A percentile compares a stretch with the other conserved stretches of the same genome.
Evolutionary conservation across 1,140 invertebrate species (phyloP).

Genomic region (Hypothenemus hampei): DNA sequence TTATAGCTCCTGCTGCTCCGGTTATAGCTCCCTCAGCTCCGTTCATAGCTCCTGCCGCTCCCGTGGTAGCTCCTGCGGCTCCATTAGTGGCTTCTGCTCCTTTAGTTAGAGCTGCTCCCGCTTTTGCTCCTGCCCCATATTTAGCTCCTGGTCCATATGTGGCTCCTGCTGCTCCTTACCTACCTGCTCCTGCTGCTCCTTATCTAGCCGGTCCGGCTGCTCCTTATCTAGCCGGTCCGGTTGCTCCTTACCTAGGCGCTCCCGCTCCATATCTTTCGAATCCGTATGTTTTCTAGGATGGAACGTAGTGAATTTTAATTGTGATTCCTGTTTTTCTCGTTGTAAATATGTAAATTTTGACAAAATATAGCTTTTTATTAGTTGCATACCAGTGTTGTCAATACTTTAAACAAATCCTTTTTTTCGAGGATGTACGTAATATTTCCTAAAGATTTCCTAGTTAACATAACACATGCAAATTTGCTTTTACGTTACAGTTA

Average conservation of each 20-base stretch:
- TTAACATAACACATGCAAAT: no score
- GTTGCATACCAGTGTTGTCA: no score
- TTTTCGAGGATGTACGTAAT: no score
- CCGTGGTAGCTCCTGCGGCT: constrained; percentile 23
- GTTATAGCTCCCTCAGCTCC: constrained; percentile 34
- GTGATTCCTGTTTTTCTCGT: constrained; percentile 1
- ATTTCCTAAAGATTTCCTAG: no score
- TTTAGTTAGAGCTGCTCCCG: constrained; percentile 38
- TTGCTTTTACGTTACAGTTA: no score
- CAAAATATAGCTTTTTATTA: no score
- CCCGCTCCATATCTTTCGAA: constrained; percentile 35
- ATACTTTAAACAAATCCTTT: no score
- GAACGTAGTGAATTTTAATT: constrained; percentile 13
- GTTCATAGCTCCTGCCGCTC: constrained; percentile 35
- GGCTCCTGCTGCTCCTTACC: constrained; percentile 16
- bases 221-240: constrained; percentile 37
- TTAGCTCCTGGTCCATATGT: constrained; percentile 34
- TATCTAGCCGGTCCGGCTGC: constrained; percentile 42
- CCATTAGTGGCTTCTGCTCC: constrained; percentile 40
- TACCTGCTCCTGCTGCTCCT: constrained; percentile 28
- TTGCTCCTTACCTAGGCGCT: constrained; percentile 2
- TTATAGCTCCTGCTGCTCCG: constrained; percentile 33
- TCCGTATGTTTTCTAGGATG: constrained; percentile 8
- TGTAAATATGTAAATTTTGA: background rate
- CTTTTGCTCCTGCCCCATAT: background rate